Base-by-base conservation (phyloP, 2,888 invertebrate species). In the Aspidapion aeneum region DNA sequence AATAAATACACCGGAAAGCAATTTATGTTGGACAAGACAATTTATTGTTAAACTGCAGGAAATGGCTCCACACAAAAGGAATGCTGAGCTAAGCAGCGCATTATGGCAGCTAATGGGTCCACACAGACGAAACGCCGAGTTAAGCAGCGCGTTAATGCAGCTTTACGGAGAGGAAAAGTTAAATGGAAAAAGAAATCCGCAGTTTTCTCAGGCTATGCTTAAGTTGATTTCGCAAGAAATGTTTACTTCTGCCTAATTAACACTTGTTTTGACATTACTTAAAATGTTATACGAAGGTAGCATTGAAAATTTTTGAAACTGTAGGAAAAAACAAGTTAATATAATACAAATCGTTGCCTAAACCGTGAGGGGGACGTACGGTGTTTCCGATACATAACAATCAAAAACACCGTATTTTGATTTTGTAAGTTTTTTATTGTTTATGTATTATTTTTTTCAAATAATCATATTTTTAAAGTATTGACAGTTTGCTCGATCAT, bases 101-200 rank as follows among this genome's bases (percentile, higher is more conserved):
- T 57, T 67, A 2, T 63, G 65, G 65, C 64, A 66, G 56, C 63
- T 66, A 18, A 35, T 35, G 35, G 35, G 35, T 7, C 35, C 35
- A 35, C 35, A 35, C 12, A 3, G 35, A 35, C 3, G 67, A 63
- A 66, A 68, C 49, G 62, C 61, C 3, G 67, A 67, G 48, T 21
- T 67, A n/a, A 66, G 67, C 57, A 67, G 63, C 21, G 65, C 63
- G 16, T 57, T 67, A 2, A 65, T 67, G 65, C 64, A 66, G 56
- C 63, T 66, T 17, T 66, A 65, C 21, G 63, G 63, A 16, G 48
- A 35, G 35, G 59, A 61, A 16, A 65, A 65, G 35, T 22, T 57
- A 20, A 61, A 60, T 51, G 61, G 61, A 12, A 67, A 64, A 57
- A 55, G 64, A 58, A 64, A 64, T 57, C 64, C 65, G 1, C 63